Evolutionary conservation across 2,888 invertebrate genomes (phyloP).

Genomic region (Chaetogeoica ovagalla): DNA sequence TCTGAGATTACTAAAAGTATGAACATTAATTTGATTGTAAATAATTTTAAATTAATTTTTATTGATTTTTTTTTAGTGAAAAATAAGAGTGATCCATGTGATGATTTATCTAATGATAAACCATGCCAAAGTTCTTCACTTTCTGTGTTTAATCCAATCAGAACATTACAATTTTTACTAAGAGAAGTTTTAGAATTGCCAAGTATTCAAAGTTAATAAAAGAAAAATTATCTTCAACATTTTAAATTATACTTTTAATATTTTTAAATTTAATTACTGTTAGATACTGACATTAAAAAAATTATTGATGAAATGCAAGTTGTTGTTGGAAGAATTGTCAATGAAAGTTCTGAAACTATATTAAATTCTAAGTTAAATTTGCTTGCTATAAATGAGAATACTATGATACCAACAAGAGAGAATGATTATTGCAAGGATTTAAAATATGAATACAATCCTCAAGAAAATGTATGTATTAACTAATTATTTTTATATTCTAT

Average conservation of each 20-base stretch:
- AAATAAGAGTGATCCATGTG: constrained; percentile 28
- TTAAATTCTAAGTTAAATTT: constrained; percentile 5
- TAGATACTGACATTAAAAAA: constrained; percentile 18
- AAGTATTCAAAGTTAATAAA: constrained; percentile 28
- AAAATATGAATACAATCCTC: constrained; percentile 15
- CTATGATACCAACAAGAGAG: constrained; percentile 42
- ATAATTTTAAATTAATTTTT: constrained; percentile 13
- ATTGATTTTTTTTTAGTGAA: constrained; percentile 5
- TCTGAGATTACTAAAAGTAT: constrained; percentile 23
- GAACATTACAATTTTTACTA: constrained; percentile 49
- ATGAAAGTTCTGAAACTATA: constrained; percentile 7
- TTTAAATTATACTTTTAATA: not conserved
- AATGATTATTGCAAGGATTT: constrained; percentile 7
- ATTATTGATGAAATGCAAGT: constrained; percentile 45
- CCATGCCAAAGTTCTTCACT: constrained; percentile 14
- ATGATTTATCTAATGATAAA: constrained; percentile 5
- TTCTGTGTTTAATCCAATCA: constrained; percentile 44
- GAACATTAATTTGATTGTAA: not conserved
- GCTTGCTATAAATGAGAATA: not conserved
- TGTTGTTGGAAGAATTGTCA: constrained; percentile 32
- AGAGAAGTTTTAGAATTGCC: constrained; percentile 37
- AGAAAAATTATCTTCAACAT: not conserved
- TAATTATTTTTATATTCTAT: not conserved
- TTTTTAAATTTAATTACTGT: not conserved
- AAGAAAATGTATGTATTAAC: constrained; percentile 22